A percentile compares a stretch with the other conserved stretches of the same genome.
phyloP scores from a whole-genome alignment of 2,113 vertebrate genomes.

The Urocitellus parryii region DNA sequence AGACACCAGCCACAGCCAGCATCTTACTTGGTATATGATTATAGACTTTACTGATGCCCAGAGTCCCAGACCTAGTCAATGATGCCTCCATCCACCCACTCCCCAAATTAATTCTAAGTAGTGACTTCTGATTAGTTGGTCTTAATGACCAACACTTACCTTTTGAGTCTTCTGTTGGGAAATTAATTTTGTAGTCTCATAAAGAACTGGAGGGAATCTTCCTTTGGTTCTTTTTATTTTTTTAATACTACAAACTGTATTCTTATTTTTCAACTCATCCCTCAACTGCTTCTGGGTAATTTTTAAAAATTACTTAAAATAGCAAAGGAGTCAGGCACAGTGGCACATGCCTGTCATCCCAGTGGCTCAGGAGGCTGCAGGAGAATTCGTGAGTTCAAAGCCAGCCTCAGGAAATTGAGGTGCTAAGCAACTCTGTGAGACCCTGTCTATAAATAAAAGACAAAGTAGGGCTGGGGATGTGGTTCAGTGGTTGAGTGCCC shows the following conservation, averaged over 20 bases:
- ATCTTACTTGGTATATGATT: neutral
- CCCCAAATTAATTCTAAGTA: neutral
- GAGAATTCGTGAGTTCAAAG: no score
- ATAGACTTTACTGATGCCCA: neutral
- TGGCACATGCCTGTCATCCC: no score
- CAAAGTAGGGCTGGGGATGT: no score
- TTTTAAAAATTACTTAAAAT: neutral
- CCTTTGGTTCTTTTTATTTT: neutral
- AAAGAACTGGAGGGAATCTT: neutral
- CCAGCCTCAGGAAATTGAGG: no score
- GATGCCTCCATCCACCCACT: no score
- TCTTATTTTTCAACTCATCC: neutral
- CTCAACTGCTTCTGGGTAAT: slow-evolving; percentile 13
- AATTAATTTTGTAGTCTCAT: neutral
- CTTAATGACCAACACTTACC: neutral
- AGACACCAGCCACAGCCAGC: accelerated
- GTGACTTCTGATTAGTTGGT: neutral
- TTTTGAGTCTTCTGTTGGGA: neutral
- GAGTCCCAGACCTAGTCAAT: neutral
- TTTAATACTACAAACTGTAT: neutral
- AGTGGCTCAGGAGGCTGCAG: no score
- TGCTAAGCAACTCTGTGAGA: no score
- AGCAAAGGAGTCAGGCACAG: no score
- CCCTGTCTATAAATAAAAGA: no score
- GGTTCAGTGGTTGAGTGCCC: no score